phyloP scores from a whole-genome alignment of 1,140 invertebrate genomes.

The Hestina assimilis region DNA sequence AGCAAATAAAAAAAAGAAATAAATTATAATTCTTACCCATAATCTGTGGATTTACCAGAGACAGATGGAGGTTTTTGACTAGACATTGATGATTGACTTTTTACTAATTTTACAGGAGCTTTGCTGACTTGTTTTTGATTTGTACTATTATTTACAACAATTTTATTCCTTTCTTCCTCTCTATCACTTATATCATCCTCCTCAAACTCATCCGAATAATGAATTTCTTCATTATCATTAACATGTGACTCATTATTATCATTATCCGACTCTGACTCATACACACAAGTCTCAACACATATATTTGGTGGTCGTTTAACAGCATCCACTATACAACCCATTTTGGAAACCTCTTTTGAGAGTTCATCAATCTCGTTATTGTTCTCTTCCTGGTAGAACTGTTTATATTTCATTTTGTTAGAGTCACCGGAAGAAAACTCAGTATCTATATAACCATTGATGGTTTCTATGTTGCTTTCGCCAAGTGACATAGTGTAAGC shows the following conservation, averaged over 20 bases:
- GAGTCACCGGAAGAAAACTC: conserved; percentile 59
- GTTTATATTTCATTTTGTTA: conserved; percentile 58
- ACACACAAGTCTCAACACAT: conserved; percentile 63
- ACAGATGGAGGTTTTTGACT: conserved; percentile 48
- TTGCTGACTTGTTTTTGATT: conserved; percentile 32
- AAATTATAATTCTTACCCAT: conserved; percentile 45
- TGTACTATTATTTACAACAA: conserved; percentile 23
- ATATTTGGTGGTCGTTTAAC: conserved; percentile 64
- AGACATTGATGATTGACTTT: conserved; percentile 57
- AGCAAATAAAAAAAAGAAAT: neutral
- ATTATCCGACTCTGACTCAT: conserved; percentile 48
- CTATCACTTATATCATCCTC: conserved; percentile 57
- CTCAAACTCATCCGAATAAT: conserved; percentile 74
- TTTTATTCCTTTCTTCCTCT: conserved; percentile 32
- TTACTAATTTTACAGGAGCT: conserved; percentile 47
- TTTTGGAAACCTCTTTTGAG: conserved; percentile 64
- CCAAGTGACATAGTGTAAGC: conserved; percentile 58
- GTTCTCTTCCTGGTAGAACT: conserved; percentile 67
- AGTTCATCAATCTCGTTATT: conserved; percentile 73
- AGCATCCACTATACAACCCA: conserved; percentile 71
- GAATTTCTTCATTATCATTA: conserved; percentile 47
- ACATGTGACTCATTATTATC: conserved; percentile 26
- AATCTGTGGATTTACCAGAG: conserved; percentile 52
- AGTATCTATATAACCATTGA: conserved; percentile 39
- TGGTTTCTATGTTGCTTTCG: conserved; percentile 46